Conservation (phyloP, 2,888 invertebrate species). For the Callyntrura guangdongensis region DNA sequence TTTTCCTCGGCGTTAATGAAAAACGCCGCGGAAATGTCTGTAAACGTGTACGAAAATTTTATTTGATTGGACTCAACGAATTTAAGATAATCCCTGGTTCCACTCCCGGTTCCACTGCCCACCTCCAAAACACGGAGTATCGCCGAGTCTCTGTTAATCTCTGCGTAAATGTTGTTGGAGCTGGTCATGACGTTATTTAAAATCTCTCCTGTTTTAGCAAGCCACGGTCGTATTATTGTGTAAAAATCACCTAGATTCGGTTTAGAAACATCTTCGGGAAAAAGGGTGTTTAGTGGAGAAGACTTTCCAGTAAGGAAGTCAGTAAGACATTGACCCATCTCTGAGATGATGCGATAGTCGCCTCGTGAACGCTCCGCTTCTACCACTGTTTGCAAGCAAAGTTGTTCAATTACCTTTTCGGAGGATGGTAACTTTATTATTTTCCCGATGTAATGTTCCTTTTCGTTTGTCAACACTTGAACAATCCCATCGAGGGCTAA, state of each 20-base stretch:
- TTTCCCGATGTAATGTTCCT: not conserved
- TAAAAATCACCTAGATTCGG: conserved; percentile 40
- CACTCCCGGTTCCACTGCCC: conserved; percentile 66
- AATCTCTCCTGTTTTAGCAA: conserved; percentile 28
- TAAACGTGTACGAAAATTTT: conserved; percentile 46
- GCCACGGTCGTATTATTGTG: conserved; percentile 9
- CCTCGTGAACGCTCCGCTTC: conserved; percentile 31
- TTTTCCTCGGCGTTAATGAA: conserved; percentile 46
- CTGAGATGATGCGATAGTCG: conserved; percentile 18
- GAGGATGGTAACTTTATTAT: not conserved
- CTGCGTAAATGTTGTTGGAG: conserved; percentile 16
- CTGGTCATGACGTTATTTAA: conserved; percentile 1
- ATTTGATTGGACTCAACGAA: not conserved
- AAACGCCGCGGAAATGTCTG: conserved; percentile 69
- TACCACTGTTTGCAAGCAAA: conserved; percentile 22
- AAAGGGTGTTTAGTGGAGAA: conserved; percentile 20
- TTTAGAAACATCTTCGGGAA: conserved; percentile 60
- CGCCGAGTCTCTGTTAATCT: not conserved
- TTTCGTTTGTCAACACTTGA: conserved; percentile 11
- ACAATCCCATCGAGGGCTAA: conserved; percentile 19
- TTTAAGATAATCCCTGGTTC: not conserved
- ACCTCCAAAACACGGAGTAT: conserved; percentile 65
- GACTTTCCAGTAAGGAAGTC: conserved; percentile 30
- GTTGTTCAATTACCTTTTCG: not conserved
- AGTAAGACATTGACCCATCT: conserved; percentile 41